Evolutionary conservation across 1,140 invertebrate species (phyloP), one percentile per base, ranked within the genome.

Genomic region (Neoseiulus cucumeris): DNA sequence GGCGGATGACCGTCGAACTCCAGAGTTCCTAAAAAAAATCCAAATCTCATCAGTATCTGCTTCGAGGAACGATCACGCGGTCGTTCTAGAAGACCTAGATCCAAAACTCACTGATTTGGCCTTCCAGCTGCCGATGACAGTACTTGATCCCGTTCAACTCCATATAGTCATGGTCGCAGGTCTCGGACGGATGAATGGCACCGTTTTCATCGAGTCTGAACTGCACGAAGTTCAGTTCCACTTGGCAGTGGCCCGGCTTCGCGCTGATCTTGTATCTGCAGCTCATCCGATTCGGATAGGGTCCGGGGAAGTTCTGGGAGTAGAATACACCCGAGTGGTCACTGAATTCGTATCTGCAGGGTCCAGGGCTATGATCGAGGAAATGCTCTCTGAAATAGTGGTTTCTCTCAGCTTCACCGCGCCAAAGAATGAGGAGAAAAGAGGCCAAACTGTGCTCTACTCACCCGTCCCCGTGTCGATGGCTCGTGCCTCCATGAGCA

Each of bases 91-190:
- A 12, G 25, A 0, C 64, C 2, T 29, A 22, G 41, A 30, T 1
- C 55, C 42, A 30, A 29, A 33, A 33, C 69, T 71, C 68, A 72
- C 71, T 69, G 33, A 68, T 72, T 44, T 68, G 68, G 33, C 68
- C 69, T 20, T 67, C 9, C 18, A 72, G 66, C 25, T 72, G 70
- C 25, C 65, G 66, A 9, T 71, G 71, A 66, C 72, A 73, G 65
- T 72, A 73, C 25, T 69, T 66, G 39, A 71, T 66, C 17, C 69
- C 69, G 47, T 72, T 70, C n/a, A 73, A 68, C 64, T 71, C 67
- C 28, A 72, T 29, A 45, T 69, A 72, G 30, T 72, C 72, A 2
- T 64, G 41, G 29, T 67, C 66, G 44, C 72, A 72, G 2, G 51
- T 42, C 9, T 59, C 51, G 14, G 51, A 59, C 17, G 51, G 51